phyloP scores from a whole-genome alignment of 2,888 invertebrate species.

The Cabera pusaria region DNA sequence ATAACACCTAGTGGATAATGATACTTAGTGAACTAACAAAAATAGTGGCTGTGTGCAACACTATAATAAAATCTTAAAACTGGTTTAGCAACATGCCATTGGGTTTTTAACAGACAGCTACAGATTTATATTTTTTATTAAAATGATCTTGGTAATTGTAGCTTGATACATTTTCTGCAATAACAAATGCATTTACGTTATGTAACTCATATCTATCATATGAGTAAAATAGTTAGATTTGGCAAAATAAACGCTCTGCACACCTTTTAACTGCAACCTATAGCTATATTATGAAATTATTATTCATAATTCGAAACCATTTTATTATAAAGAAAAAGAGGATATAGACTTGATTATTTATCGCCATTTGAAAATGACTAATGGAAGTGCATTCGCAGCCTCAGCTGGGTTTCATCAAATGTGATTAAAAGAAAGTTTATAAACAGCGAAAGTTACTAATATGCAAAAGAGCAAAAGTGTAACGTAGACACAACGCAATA shows the following conservation, averaged over 20 bases:
- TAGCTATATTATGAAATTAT: no score
- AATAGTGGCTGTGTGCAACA: slow-evolving; percentile 35
- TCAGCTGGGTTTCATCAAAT: slow-evolving; percentile 10
- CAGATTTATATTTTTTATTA: slow-evolving; percentile 36
- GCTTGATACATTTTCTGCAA: slow-evolving; percentile 9
- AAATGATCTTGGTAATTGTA: slow-evolving; percentile 22
- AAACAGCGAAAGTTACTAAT: slow-evolving; percentile 23
- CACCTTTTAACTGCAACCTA: slow-evolving; percentile 5
- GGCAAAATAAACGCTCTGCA: not conserved
- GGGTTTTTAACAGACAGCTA: slow-evolving; percentile 38
- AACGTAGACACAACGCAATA: slow-evolving; percentile 20
- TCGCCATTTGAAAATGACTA: slow-evolving; percentile 10
- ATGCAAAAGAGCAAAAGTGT: slow-evolving; percentile 30
- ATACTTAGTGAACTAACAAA: slow-evolving; percentile 24
- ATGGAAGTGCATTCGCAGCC: slow-evolving; percentile 15
- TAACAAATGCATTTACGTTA: no score
- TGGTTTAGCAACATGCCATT: slow-evolving; percentile 47
- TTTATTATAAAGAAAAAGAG: no score
- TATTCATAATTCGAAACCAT: no score
- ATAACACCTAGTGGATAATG: not conserved
- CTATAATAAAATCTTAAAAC: slow-evolving; percentile 43
- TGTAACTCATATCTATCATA: no score
- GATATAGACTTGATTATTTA: slow-evolving; percentile 9
- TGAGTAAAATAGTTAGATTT: no score
- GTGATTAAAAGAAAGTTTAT: slow-evolving; percentile 22